phyloP scores from a whole-genome alignment of 2,113 vertebrate genomes.

The Corapipo altera region DNA sequence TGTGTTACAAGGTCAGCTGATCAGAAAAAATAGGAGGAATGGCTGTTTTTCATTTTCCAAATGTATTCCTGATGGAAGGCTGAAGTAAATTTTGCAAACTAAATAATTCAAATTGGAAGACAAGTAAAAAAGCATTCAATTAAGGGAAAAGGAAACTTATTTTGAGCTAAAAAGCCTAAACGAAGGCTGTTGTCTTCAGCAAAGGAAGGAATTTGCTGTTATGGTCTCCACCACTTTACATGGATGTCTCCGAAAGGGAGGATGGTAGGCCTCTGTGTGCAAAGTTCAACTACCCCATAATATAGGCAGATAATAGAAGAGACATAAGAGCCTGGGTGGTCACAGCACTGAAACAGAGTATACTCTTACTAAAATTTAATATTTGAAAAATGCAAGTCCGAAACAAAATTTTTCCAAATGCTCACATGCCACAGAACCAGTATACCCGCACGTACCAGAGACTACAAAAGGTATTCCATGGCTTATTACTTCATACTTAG shows the following conservation, averaged over 20 bases:
- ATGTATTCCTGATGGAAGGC: background rate
- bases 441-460: background rate
- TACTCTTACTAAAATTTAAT: background rate
- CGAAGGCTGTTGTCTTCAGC: background rate
- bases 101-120: background rate
- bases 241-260: background rate
- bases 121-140: background rate
- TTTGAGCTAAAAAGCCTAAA: background rate
- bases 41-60: background rate
- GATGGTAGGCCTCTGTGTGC: background rate
- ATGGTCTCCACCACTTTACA: background rate
- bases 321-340: background rate
- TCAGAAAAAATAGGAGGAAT: background rate
- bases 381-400: background rate
- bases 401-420: background rate
- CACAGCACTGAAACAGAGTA: background rate
- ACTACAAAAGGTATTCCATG: background rate
- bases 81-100: background rate
- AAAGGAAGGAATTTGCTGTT: background rate
- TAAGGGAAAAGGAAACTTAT: background rate
- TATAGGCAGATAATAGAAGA: background rate
- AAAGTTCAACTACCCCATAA: background rate
- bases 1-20: background rate
- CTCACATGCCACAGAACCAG: background rate
- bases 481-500: background rate